Base-by-base conservation (phyloP, 37 sponge, comb jelly and placozoan species). In the Cliona cf. orientalis region DNA sequence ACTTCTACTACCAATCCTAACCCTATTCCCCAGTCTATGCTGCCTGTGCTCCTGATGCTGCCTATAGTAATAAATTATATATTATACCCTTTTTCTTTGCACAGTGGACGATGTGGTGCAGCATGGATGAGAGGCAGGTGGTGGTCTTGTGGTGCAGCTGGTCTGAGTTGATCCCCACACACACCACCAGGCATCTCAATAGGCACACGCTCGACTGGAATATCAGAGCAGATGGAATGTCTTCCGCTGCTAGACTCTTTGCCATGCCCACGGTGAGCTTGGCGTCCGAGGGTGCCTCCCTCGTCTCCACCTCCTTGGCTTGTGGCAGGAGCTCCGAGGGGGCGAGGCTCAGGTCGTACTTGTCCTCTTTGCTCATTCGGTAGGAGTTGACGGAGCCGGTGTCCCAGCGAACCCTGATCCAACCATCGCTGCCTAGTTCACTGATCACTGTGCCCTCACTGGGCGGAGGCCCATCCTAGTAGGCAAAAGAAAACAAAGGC, bases 341-440 rank as follows among this genome's bases (percentile, higher is more conserved):
- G 2, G 95, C 95, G 41, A 97, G 63, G n/a, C 28, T 66, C 22
- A 97, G 81, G 66, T 97, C 95, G 45, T 90, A 95, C 73, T 92
- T 92, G 33, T 84, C 84, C 25, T 98, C 90, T 66, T 89, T 92
- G 53, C 93, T 89, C 96, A 98, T 98, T 19, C 98, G 86, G 68
- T 98, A 98, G 29, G 96, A 95, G 86, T 98, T 98, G 58, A 93
- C 87, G 26, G 80, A 37, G 0, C 96, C 98, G 29, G 79, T 84
- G 78, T 95, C 93, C 98, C 98, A 98, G 31, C 80, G 75, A 5
- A 95, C 89, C 38, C 98, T 69, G 38, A 98, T 85, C 98, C 98
- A 98, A 14, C 93, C 93, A 59, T 98, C 98, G 59, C 80, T 34
- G 19, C 93, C 80, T 36, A 95, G 80, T 33, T 98, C 96, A 78